phyloP scores from a whole-genome alignment of 2,888 invertebrate genomes.

The Pasiphila rectangulata region DNA sequence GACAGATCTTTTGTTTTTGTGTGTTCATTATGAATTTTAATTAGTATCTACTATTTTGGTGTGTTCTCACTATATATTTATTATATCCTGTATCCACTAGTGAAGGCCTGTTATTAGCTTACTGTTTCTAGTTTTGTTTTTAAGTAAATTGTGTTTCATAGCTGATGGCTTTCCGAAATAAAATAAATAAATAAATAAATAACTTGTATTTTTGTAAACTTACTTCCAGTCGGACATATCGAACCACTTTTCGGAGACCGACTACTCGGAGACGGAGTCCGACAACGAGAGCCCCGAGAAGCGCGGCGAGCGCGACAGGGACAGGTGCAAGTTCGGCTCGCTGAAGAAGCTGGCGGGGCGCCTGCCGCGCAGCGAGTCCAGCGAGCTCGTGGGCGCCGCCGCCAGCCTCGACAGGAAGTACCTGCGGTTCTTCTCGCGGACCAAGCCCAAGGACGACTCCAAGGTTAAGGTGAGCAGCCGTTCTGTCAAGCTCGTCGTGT shows the following conservation, averaged over 20 bases:
- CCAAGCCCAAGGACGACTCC: constrained; percentile 69
- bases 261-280: constrained; percentile 79
- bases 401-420: constrained; percentile 88
- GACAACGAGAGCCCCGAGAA: constrained; percentile 53
- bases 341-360: constrained; percentile 52
- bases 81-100: background rate
- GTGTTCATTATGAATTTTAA: too few species aligned
- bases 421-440: constrained; percentile 72
- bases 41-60: too few species aligned
- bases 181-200: too few species aligned
- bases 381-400: constrained; percentile 66
- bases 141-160: too few species aligned
- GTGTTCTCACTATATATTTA: too few species aligned
- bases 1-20: too few species aligned
- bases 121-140: too few species aligned
- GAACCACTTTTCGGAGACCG: constrained; percentile 81
- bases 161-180: too few species aligned
- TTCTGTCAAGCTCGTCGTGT: too few species aligned
- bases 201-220: background rate
- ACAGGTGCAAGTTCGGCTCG: constrained; percentile 51
- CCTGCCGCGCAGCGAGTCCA: constrained; percentile 65
- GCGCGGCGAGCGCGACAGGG: constrained; percentile 46
- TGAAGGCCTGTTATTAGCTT: too few species aligned
- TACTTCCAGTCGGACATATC: constrained; percentile 52
- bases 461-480: constrained; percentile 59